Evolutionary conservation across 2,888 invertebrate species (phyloP), one percentile per base, ranked within the genome.

Genomic region (Hedychridium roseum): DNA sequence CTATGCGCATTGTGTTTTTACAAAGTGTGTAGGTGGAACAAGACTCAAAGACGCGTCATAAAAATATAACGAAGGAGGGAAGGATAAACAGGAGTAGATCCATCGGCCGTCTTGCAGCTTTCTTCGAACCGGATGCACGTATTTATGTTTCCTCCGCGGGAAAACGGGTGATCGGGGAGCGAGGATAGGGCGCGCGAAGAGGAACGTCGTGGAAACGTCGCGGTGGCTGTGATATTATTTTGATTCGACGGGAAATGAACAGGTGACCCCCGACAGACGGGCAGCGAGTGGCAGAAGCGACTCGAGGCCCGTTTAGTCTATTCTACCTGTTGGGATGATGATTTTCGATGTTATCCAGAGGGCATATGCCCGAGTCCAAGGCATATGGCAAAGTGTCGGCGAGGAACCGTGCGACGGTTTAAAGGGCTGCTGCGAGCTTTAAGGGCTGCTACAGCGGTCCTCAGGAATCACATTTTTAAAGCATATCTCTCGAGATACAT

Each of bases 201-300:
- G 14, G 41, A 21, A 27, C 17, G 26, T 20, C 32, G 36, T 37
- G 53, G 51, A 54, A 57, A 60, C 45, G 43, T 50, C 28, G 36
- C 34, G n/a, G n/a, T n/a, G 28, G 38, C 43, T 50, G 62, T 62
- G 66, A 68, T 67, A 69, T 66, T 69, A 68, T 70, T 70, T 66
- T 66, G 72, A 73, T 70, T 73, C 64, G 60, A 56, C 47, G n/a
- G 52, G 51, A 63, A 66, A 67, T 68, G 57, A 73, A 69, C 74
- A 73, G 74, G 69, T 72, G 74, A 74, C 49, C 54, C 42, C 34
- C 67, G 64, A 74, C 76, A 76, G 74, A 70, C 75, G 73, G 75
- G 59, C 50, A 73, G 73, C 74, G 73, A 58, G 60, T 53, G 50
- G 48, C 57, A 49, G 46, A 55, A 53, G 48, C 49, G 51, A 52